Percentiles rank a stretch among this genome's conserved stretches.
These are phyloP conservation scores for Dreissena rostriformis DNA, from an alignment of 1,140 invertebrate genomes.

Conservation along the genomic window DNA sequence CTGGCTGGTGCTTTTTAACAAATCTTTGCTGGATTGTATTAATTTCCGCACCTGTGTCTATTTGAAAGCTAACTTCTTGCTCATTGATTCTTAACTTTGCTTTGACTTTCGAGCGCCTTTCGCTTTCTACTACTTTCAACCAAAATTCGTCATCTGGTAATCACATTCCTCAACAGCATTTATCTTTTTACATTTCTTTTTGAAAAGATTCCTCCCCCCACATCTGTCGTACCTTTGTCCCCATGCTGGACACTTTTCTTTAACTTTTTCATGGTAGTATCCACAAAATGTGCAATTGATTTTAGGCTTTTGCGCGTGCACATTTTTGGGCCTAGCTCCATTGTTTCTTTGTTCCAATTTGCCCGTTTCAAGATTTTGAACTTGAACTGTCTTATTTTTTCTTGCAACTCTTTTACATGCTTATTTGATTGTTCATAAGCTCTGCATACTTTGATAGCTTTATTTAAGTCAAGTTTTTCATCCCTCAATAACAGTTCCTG, in stretches of 20 bases:
- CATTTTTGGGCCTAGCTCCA: background rate
- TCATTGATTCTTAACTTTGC: constrained; percentile 8
- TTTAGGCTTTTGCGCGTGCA: background rate
- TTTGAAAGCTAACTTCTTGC: background rate
- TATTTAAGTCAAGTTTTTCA: constrained; percentile 12
- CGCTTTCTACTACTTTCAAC: background rate
- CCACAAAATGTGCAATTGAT: constrained; percentile 51
- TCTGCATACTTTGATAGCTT: constrained; percentile 1
- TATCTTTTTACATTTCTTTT: constrained; percentile 5
- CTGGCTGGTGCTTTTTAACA: too few species aligned
- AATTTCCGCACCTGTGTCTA: constrained; percentile 20
- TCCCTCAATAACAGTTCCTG: constrained; percentile 36
- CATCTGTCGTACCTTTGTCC: constrained; percentile 47
- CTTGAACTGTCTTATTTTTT: constrained; percentile 1
- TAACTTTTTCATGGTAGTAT: background rate
- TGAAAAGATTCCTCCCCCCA: constrained; percentile 39
- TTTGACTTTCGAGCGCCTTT: too few species aligned
- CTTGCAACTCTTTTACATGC: constrained; percentile 22
- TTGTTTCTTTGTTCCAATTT: background rate
- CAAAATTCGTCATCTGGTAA: constrained; percentile 7
- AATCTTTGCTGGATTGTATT: constrained; percentile 23
- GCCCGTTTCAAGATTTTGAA: background rate
- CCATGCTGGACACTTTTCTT: constrained; percentile 58
- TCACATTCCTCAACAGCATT: constrained; percentile 8
- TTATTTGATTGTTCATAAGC: constrained; percentile 31